phyloP scores from a whole-genome alignment of 2,888 invertebrate species.

The Lacanobia oleracea region DNA sequence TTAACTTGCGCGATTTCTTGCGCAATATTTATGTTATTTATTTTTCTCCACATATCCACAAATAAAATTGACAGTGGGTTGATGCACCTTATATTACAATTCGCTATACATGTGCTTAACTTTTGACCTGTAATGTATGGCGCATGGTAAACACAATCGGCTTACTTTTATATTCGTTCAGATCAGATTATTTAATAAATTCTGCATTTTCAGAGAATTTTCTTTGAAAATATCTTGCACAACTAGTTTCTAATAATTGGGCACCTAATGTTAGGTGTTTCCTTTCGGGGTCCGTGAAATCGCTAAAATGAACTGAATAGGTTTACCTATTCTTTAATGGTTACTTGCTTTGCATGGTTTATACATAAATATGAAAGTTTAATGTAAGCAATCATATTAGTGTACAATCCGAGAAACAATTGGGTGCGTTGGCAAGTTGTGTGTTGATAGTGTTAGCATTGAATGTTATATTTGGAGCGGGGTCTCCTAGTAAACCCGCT shows the following conservation, averaged over 20 bases:
- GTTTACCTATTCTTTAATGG: constrained; percentile 64
- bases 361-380: constrained; percentile 38
- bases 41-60: constrained; percentile 31
- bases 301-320: constrained; percentile 64
- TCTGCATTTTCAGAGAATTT: constrained; percentile 16
- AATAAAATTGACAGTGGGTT: constrained; percentile 47
- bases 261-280: constrained; percentile 35
- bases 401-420: constrained; percentile 40
- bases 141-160: constrained; percentile 5
- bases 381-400: constrained; percentile 29
- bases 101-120: constrained; percentile 19
- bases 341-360: constrained; percentile 48
- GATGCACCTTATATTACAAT: constrained; percentile 4
- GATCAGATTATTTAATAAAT: constrained; percentile 22
- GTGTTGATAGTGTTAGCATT: constrained; percentile 68
- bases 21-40: constrained; percentile 49
- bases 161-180: constrained; percentile 18
- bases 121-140: constrained; percentile 27
- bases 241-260: constrained; percentile 26
- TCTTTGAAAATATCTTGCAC: constrained; percentile 17
- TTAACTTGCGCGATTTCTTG: constrained; percentile 16
- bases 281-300: constrained; percentile 60
- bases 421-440: constrained; percentile 55
- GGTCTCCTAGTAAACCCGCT: constrained; percentile 73
- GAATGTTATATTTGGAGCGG: constrained; percentile 71